These are phyloP conservation scores for Actinostola sp. DNA, from an alignment of 92 coral and sea anemone genomes.

Conservation along the genomic window DNA sequence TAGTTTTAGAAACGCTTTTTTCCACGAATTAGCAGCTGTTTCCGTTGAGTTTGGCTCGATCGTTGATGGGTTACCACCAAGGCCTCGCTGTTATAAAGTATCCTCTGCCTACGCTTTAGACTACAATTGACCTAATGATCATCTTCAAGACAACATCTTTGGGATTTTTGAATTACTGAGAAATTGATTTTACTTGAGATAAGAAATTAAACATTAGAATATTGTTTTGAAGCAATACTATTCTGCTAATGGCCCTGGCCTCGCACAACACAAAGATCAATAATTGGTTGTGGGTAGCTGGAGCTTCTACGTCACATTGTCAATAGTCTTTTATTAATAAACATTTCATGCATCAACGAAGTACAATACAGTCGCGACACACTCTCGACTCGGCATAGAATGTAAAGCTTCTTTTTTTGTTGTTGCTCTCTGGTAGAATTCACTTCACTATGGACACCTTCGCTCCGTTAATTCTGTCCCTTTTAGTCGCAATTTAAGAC, in stretches of 20 bases:
- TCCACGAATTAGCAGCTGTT: constrained; percentile 18
- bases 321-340: constrained; percentile 17
- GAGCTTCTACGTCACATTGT: not conserved
- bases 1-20: not conserved
- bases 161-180: constrained; percentile 1
- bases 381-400: not conserved
- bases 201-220: not conserved
- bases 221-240: constrained; percentile 13
- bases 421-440: not conserved
- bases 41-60: constrained; percentile 22
- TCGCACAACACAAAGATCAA: constrained; percentile 4
- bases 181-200: constrained; percentile 9
- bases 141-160: not conserved
- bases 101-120: constrained; percentile 13
- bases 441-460: not conserved
- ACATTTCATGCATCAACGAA: not conserved
- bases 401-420: not conserved
- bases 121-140: constrained; percentile 6
- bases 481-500: not conserved
- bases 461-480: not conserved
- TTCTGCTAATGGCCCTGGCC: constrained; percentile 23
- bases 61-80: not conserved
- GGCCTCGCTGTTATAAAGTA: not conserved
- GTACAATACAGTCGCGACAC: constrained; percentile 8
- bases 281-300: constrained; percentile 33